These are phyloP conservation scores for Chironomus tepperi DNA, from an alignment of 1,140 invertebrate species.

Conservation along the genomic window DNA sequence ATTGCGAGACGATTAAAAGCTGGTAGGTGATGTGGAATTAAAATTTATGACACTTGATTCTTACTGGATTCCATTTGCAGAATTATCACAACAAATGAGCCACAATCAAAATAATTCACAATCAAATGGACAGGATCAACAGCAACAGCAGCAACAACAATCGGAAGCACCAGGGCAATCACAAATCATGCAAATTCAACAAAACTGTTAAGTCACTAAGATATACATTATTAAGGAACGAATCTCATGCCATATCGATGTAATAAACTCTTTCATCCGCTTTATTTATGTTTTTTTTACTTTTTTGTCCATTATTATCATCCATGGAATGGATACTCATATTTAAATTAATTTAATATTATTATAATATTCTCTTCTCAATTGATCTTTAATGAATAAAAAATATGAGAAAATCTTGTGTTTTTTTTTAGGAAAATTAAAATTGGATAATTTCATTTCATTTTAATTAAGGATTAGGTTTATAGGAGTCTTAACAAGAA, in stretches of 20 bases:
- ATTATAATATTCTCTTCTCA: not conserved
- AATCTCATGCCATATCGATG: too few species aligned
- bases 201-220: not conserved
- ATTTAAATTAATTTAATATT: slow-evolving; percentile 9
- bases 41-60: slow-evolving; percentile 34
- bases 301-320: too few species aligned
- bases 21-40: not conserved
- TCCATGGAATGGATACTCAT: not conserved
- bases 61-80: slow-evolving; percentile 66
- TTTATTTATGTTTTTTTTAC: too few species aligned
- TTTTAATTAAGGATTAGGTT: too few species aligned
- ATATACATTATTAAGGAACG: too few species aligned
- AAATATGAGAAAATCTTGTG: not conserved
- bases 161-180: not conserved
- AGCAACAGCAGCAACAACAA: not conserved
- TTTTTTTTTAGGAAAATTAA: not conserved
- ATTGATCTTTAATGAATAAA: not conserved
- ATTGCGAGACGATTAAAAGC: not conserved
- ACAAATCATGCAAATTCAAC: slow-evolving; percentile 8
- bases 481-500: not conserved
- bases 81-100: slow-evolving; percentile 59
- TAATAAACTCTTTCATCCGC: too few species aligned
- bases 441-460: too few species aligned
- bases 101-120: slow-evolving; percentile 25
- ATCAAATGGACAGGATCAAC: not conserved